phyloP scores from a whole-genome alignment of 1,140 invertebrate species.

The Penaeus indicus region DNA sequence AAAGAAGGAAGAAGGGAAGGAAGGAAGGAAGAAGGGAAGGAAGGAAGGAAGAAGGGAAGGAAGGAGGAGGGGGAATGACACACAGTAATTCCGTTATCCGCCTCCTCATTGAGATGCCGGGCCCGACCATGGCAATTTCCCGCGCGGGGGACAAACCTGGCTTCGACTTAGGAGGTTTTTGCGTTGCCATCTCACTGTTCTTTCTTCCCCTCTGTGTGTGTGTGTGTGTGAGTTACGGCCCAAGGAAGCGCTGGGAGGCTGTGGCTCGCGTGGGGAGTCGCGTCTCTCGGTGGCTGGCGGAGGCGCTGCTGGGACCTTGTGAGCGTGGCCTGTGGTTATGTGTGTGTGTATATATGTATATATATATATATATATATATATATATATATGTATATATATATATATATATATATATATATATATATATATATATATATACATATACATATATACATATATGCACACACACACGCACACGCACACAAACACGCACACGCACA shows the following conservation, averaged over 20 bases:
- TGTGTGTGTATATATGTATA: too few species aligned
- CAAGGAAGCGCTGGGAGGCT: too few species aligned
- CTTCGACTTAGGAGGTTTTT: constrained; percentile 39
- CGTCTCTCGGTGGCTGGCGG: too few species aligned
- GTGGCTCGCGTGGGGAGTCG: too few species aligned
- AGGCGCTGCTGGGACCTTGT: too few species aligned
- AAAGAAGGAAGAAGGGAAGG: background rate
- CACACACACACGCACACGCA: background rate
- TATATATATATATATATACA: background rate
- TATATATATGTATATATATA: background rate
- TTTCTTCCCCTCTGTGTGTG: background rate
- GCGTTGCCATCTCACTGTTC: constrained; percentile 1
- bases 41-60: background rate
- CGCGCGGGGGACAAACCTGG: constrained; percentile 50
- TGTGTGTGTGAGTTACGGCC: too few species aligned
- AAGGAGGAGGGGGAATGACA: background rate
- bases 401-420: background rate
- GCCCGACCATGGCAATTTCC: constrained; percentile 48
- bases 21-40: background rate
- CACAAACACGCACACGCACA: background rate
- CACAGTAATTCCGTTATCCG: constrained; percentile 53
- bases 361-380: background rate
- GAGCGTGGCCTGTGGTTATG: too few species aligned
- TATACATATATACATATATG: background rate
- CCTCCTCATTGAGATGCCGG: constrained; percentile 50